Conservation (phyloP, 2,888 invertebrate species). For the Ichneumon xanthorius region DNA sequence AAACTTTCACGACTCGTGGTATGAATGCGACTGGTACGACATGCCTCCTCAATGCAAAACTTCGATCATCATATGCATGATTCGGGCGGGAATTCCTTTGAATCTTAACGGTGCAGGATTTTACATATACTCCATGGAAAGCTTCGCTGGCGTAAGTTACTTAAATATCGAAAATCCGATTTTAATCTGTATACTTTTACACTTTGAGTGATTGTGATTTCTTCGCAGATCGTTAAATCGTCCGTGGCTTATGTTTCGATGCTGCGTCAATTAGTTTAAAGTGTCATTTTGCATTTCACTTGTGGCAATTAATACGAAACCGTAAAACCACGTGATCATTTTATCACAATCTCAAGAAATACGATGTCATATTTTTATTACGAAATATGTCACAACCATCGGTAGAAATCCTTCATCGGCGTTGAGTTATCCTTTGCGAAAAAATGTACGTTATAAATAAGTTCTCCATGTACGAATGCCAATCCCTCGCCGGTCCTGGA, state of each 20-base stretch:
- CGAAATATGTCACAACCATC: too few species aligned
- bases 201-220: not conserved
- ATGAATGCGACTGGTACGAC: not conserved
- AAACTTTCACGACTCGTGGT: not conserved
- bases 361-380: too few species aligned
- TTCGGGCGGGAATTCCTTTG: not conserved
- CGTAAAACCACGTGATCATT: too few species aligned
- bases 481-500: too few species aligned
- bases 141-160: not conserved
- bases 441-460: too few species aligned
- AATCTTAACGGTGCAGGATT: not conserved
- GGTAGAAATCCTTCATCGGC: too few species aligned
- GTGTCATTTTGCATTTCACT: not conserved
- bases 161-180: not conserved
- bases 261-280: not conserved
- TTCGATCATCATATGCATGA: not conserved
- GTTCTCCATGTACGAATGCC: too few species aligned
- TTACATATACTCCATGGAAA: not conserved
- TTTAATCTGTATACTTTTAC: not conserved
- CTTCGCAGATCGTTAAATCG: not conserved
- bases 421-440: too few species aligned
- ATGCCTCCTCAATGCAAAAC: not conserved
- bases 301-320: not conserved
- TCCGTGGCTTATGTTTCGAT: constrained; percentile 1
- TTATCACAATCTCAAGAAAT: too few species aligned